phyloP scores from a whole-genome alignment of 2,113 vertebrate genomes.

The Chlorocebus sabaeus region DNA sequence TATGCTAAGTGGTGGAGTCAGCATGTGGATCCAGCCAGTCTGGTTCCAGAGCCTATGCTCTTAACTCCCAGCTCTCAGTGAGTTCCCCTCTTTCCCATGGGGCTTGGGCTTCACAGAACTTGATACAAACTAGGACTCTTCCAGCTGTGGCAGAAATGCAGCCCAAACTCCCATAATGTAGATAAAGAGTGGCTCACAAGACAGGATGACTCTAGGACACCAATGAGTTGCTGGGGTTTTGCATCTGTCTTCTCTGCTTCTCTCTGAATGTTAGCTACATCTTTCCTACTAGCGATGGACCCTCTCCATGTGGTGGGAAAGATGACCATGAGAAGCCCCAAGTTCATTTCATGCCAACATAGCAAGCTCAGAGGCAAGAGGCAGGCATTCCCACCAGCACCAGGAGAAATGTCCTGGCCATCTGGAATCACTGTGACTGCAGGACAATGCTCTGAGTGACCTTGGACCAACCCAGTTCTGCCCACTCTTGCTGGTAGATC shows the following conservation, averaged over 20 bases:
- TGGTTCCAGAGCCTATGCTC: neutral
- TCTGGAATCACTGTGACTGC: neutral
- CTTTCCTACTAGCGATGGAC: neutral
- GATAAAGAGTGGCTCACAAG: neutral
- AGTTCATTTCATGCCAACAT: neutral
- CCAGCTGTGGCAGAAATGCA: neutral
- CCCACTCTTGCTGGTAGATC: neutral
- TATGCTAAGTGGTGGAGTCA: neutral
- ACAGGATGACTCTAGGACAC: neutral
- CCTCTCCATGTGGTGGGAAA: neutral
- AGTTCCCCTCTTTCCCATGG: neutral
- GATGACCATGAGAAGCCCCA: neutral
- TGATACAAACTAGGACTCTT: neutral
- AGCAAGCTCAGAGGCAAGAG: neutral
- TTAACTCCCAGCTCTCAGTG: rapidly evolving
- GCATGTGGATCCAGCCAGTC: neutral
- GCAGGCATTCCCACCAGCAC: neutral
- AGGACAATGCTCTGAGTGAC: neutral
- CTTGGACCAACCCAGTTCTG: neutral
- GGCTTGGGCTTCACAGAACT: neutral
- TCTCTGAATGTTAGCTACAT: neutral
- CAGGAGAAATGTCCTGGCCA: neutral
- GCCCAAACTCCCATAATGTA: neutral
- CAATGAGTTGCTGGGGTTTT: rapidly evolving
- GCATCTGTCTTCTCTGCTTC: neutral